A percentile compares a stretch with the other conserved stretches of the same genome.
Evolutionary conservation across 2,797 vertebrate species (phyloP).

Genomic region (Chromis chromis): DNA sequence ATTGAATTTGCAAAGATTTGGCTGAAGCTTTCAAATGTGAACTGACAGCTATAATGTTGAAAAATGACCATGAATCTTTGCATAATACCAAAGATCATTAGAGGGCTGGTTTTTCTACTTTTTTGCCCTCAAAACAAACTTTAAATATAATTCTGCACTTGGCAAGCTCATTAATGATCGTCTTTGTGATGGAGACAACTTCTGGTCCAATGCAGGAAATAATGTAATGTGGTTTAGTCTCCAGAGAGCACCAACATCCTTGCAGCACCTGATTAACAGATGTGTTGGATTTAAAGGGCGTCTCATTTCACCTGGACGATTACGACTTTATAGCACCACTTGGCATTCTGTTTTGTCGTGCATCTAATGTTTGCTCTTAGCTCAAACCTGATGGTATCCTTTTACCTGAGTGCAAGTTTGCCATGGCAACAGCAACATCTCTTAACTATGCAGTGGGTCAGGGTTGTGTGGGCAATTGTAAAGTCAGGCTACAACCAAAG

Average conservation of each 20-base stretch:
- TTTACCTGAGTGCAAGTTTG: too few relatives aligned
- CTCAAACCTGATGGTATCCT: not conserved
- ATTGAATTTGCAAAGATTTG: not conserved
- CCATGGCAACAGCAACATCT: constrained; percentile 43
- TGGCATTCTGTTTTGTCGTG: not conserved
- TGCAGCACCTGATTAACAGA: not conserved
- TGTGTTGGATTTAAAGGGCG: not conserved
- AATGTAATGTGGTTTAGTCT: not conserved
- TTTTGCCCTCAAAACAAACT: not conserved
- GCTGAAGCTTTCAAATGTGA: too few relatives aligned
- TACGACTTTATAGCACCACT: not conserved
- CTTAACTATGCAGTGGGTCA: not conserved
- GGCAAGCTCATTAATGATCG: not conserved
- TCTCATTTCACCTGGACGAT: not conserved
- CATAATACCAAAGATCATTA: too few relatives aligned
- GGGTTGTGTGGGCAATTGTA: not conserved
- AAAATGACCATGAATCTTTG: too few relatives aligned
- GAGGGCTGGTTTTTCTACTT: too few relatives aligned
- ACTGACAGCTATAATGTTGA: too few relatives aligned
- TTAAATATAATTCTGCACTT: not conserved
- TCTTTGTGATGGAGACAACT: not conserved
- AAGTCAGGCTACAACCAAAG: constrained; percentile 1
- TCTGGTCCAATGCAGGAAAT: not conserved
- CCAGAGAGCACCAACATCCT: not conserved
- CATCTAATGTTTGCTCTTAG: constrained; percentile 12